A percentile compares a stretch with the other conserved stretches of the same genome.
These are phyloP conservation scores for Xestia sexstrigata DNA, from an alignment of 2,888 invertebrate genomes.

Conservation along the genomic window DNA sequence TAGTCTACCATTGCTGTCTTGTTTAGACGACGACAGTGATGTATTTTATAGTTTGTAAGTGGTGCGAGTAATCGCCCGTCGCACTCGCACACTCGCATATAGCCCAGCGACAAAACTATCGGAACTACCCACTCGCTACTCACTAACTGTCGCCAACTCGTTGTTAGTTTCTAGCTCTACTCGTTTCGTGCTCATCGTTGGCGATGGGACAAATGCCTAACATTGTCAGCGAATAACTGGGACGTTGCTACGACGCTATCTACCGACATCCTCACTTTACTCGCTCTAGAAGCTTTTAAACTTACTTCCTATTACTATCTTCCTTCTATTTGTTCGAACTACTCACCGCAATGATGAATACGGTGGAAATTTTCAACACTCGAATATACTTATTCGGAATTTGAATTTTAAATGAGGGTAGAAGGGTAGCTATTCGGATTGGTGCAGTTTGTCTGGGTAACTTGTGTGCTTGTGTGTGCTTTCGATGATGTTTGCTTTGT, in stretches of 20 bases:
- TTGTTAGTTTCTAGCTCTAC: too few relatives aligned
- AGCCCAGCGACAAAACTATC: too few relatives aligned
- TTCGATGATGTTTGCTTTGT: constrained; percentile 37
- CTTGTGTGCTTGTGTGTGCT: constrained; percentile 7
- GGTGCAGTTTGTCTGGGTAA: constrained; percentile 58
- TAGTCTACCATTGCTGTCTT: too few relatives aligned
- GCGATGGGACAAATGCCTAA: not conserved
- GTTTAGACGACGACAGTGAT: too few relatives aligned
- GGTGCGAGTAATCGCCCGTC: too few relatives aligned
- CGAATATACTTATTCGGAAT: constrained; percentile 74
- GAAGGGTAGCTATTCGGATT: constrained; percentile 55
- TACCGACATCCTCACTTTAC: constrained; percentile 45
- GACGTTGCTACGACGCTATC: constrained; percentile 30
- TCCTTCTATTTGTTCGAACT: constrained; percentile 68
- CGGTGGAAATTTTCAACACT: constrained; percentile 69
- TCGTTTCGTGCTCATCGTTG: too few relatives aligned
- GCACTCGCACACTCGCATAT: too few relatives aligned
- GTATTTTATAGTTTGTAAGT: too few relatives aligned
- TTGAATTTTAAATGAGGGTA: constrained; percentile 79
- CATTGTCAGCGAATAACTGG: constrained; percentile 41
- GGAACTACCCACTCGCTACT: too few relatives aligned
- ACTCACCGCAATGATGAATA: constrained; percentile 60
- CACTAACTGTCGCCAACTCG: too few relatives aligned
- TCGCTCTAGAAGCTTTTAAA: constrained; percentile 61
- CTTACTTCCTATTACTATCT: constrained; percentile 40